Percentiles rank a stretch among this genome's conserved stretches.
Conservation (phyloP, 2,797 vertebrate genomes). For the Tamandua tetradactyla region DNA sequence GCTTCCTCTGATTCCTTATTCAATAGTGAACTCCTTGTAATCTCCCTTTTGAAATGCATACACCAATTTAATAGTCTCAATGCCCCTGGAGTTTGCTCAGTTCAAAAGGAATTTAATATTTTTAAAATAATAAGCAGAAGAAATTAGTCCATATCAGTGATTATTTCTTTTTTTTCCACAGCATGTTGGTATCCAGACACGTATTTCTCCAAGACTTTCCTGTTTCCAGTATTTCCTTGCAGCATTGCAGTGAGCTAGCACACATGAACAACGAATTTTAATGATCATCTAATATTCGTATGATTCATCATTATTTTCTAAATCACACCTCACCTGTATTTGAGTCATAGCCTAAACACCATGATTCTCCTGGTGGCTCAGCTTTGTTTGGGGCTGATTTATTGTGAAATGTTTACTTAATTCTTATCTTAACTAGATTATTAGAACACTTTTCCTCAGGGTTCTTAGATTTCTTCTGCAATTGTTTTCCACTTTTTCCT, state of each 20-base stretch:
- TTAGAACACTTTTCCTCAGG: background rate
- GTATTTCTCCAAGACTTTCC: no score
- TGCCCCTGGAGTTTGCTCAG: background rate
- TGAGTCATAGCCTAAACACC: background rate
- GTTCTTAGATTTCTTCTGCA: background rate
- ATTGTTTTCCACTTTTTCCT: background rate
- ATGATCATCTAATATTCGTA: background rate
- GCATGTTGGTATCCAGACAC: background rate
- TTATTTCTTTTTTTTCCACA: background rate
- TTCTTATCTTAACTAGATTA: background rate
- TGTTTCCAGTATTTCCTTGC: background rate
- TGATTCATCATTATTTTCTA: background rate
- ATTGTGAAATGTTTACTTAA: background rate
- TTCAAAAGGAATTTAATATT: background rate
- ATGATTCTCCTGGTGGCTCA: background rate
- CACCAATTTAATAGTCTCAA: background rate
- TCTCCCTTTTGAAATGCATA: background rate
- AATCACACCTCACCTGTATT: background rate
- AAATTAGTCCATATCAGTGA: rapidly evolving
- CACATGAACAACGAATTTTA: rapidly evolving
- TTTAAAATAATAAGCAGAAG: background rate
- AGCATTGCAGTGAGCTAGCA: no score
- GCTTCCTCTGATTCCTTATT: no score
- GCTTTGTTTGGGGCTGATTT: no score
- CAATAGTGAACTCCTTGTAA: background rate